Conservation (phyloP, 2,797 vertebrate species). For the Protosalanx chinensis region DNA sequence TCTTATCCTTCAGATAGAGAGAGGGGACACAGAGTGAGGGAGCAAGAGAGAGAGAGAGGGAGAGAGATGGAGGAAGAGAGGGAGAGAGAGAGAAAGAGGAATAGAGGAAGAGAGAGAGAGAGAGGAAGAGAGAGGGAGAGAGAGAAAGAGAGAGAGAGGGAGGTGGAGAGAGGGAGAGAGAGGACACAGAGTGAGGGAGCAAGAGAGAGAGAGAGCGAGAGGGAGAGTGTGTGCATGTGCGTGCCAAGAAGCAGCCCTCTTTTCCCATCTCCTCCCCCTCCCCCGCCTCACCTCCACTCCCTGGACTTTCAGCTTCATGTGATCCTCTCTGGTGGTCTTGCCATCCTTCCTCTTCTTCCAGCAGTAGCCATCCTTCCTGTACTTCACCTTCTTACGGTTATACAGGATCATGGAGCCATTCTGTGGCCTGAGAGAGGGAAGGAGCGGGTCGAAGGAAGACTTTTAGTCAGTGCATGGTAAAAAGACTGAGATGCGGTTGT, state of each 20-base stretch:
- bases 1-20: slow-evolving; percentile 74
- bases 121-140: slow-evolving; percentile 17
- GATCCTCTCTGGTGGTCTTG: slow-evolving; percentile 95
- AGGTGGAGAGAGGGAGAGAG: neutral
- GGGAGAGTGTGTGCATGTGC: neutral
- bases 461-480: too few relatives aligned
- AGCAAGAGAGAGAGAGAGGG: neutral
- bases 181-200: too few relatives aligned
- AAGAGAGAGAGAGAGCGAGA: neutral
- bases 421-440: slow-evolving; percentile 78
- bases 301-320: slow-evolving; percentile 98
- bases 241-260: slow-evolving; percentile 28
- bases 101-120: slow-evolving; percentile 28
- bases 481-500: too few relatives aligned
- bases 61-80: neutral
- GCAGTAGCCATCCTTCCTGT: slow-evolving; percentile 98
- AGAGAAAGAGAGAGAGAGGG: neutral
- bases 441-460: slow-evolving; percentile 18
- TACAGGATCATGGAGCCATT: slow-evolving; percentile 99
- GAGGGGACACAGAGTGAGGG: slow-evolving; percentile 14
- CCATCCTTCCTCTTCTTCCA: slow-evolving; percentile 99
- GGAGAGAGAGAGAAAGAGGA: slow-evolving; percentile 28
- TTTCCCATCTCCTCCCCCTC: slow-evolving; percentile 41
- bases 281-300: slow-evolving; percentile 88
- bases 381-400: slow-evolving; percentile 98